phyloP scores from a whole-genome alignment of 2,797 vertebrate species.

The Eutrigla gurnardus region DNA sequence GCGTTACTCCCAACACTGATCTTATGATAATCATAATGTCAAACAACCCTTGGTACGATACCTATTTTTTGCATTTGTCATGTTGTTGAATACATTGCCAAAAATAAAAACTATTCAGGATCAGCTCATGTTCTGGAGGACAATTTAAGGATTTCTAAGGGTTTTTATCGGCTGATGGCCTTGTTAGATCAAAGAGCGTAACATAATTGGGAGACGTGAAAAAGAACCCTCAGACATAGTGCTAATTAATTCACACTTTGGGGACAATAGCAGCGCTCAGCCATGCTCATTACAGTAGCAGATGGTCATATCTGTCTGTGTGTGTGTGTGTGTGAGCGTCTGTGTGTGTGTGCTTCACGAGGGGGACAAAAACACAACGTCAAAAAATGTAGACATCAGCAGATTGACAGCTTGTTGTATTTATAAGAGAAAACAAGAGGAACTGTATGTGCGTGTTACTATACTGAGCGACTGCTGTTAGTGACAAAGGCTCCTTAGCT shows the following conservation, averaged over 20 bases:
- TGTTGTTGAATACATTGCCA: neutral
- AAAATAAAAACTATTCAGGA: constrained; percentile 19
- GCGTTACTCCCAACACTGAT: too few species aligned
- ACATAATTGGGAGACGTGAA: constrained; percentile 66
- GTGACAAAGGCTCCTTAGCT: too few species aligned
- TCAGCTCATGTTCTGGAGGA: constrained; percentile 34
- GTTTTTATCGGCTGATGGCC: constrained; percentile 52
- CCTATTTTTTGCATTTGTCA: constrained; percentile 11
- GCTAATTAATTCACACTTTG: constrained; percentile 78
- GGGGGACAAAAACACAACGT: constrained; percentile 51
- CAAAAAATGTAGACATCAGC: constrained; percentile 24
- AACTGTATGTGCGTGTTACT: neutral
- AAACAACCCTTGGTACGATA: neutral
- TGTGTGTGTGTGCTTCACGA: constrained; percentile 13
- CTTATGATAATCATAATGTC: constrained; percentile 9
- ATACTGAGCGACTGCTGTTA: constrained; percentile 13
- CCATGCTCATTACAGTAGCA: constrained; percentile 63
- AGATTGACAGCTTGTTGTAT: constrained; percentile 26
- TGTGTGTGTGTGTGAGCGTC: constrained; percentile 2
- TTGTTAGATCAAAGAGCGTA: constrained; percentile 65
- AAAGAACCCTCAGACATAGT: constrained; percentile 54
- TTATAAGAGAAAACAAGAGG: neutral
- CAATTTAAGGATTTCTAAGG: constrained; percentile 47
- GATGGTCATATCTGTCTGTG: constrained; percentile 53
- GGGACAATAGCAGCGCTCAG: constrained; percentile 55